Evolutionary conservation across 1,140 invertebrate genomes (phyloP).

Genomic region (Atopsyche davidsoni): DNA sequence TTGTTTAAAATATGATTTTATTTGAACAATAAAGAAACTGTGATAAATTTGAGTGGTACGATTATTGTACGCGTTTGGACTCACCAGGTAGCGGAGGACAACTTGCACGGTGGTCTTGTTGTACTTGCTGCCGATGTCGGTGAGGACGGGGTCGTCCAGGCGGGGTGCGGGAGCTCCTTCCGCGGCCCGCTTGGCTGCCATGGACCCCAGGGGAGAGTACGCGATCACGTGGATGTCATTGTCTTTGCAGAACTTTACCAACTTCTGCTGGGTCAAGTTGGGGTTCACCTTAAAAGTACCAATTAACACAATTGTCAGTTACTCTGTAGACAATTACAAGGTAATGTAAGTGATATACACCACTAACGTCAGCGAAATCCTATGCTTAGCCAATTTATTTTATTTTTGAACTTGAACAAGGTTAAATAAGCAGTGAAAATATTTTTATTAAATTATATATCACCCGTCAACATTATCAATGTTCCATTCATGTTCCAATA

Average conservation of each 20-base stretch:
- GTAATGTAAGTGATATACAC: not conserved
- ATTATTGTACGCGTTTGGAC: too few species aligned
- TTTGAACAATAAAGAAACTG: too few species aligned
- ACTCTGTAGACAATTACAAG: not conserved
- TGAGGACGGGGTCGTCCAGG: constrained; percentile 53
- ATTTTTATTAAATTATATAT: too few species aligned
- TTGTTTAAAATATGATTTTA: not conserved
- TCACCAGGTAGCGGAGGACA: constrained; percentile 59
- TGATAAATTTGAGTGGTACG: too few species aligned
- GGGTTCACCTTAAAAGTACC: constrained; percentile 47
- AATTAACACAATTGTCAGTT: not conserved
- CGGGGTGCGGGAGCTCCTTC: constrained; percentile 48
- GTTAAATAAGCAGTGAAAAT: too few species aligned
- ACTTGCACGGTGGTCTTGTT: constrained; percentile 64
- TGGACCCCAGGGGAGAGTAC: constrained; percentile 71
- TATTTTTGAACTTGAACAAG: too few species aligned
- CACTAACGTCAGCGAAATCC: not conserved
- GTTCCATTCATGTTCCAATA: too few species aligned
- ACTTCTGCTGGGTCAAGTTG: constrained; percentile 61
- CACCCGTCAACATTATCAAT: too few species aligned
- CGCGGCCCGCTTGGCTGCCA: constrained; percentile 35
- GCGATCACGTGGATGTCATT: constrained; percentile 60
- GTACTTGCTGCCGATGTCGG: constrained; percentile 58
- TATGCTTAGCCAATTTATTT: too few species aligned
- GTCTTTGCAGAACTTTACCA: constrained; percentile 59